Base-by-base conservation (phyloP, 2,113 vertebrate species). In the Chaetodon trifascialis region DNA sequence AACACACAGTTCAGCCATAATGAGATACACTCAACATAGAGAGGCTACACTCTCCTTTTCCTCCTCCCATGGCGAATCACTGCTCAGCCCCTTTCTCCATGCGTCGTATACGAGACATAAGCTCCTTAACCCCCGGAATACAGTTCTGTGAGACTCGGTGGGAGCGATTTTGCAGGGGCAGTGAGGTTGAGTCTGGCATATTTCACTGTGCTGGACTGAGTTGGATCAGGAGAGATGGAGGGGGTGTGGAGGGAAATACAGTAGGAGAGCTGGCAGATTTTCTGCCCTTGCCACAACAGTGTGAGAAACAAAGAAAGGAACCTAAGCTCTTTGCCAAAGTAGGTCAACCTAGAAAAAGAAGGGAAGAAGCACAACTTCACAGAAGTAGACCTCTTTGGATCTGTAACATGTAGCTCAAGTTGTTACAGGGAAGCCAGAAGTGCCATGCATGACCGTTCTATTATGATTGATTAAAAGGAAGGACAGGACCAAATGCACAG, bases 101-200 rank as follows among this genome's bases (percentile, higher is more conserved):
- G 86, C 60, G 30, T 76, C 78, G 73, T 84, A 90, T 85, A 90
- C 86, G 67, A 93, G 76, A 86, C 89, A 65, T 93, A 94, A 94
- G 91, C 94, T 95, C 79, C 93, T 95, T 95, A 91, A 93, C 91
- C 92, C 89, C 86, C 66, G 12, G 88, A 91, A 91, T 89, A 86
- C 79, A 73, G 89, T 88, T 91, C 76, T 82, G 82, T 84, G 84
- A 86, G 87, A 87, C 79, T 85, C 77, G 80, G 73, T 59, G 67
- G 85, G 88, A 90, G 87, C 66, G 89, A 84, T 89, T 89, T 91
- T 4, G 59, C 78, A 67, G 71, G 85, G 85, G 80, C 86, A 80
- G 79, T 21, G 73, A 86, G 88, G 85, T 85, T 86, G 86, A 74
- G 85, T 82, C 84, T 77, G 89, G 84, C 80, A 84, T 80, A 82